Conservation (phyloP, 2,113 vertebrate genomes). For the Sceloporus tristichus region DNA sequence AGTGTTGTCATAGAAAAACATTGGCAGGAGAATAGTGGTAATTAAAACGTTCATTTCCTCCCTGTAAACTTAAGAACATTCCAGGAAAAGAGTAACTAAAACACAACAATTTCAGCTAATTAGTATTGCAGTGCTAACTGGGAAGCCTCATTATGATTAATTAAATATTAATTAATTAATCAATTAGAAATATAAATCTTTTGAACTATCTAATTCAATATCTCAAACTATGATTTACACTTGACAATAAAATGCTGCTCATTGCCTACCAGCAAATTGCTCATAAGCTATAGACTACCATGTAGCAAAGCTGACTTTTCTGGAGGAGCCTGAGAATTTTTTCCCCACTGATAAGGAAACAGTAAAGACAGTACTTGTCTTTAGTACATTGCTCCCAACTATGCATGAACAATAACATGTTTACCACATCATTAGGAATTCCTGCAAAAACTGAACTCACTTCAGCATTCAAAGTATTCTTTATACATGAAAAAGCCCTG, state of each 20-base stretch:
- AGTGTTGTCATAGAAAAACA: background rate
- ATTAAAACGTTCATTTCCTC: background rate
- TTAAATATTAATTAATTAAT: conserved; percentile 60
- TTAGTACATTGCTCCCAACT: background rate
- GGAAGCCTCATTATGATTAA: background rate
- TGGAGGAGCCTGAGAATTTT: conserved; percentile 7
- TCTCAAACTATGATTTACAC: conserved; percentile 63
- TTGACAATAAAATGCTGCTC: conserved; percentile 64
- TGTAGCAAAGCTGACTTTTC: conserved; percentile 44
- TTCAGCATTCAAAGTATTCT: background rate
- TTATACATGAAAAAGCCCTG: background rate
- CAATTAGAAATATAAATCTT: conserved; percentile 75
- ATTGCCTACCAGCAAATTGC: conserved; percentile 55
- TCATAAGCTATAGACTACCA: conserved; percentile 45
- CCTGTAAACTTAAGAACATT: background rate
- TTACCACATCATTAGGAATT: background rate
- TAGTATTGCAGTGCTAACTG: conserved; percentile 21
- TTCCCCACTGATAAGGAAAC: conserved; percentile 24
- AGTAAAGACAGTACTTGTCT: conserved; percentile 7
- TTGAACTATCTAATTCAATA: conserved; percentile 68
- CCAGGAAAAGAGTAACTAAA: background rate
- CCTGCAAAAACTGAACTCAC: background rate
- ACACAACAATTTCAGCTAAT: conserved; percentile 37
- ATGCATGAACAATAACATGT: background rate
- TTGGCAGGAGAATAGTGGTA: background rate